A percentile compares a stretch with the other conserved stretches of the same genome.
Conservation (phyloP, 2,888 invertebrate genomes). For the Lordiphosa fenestrarum region DNA sequence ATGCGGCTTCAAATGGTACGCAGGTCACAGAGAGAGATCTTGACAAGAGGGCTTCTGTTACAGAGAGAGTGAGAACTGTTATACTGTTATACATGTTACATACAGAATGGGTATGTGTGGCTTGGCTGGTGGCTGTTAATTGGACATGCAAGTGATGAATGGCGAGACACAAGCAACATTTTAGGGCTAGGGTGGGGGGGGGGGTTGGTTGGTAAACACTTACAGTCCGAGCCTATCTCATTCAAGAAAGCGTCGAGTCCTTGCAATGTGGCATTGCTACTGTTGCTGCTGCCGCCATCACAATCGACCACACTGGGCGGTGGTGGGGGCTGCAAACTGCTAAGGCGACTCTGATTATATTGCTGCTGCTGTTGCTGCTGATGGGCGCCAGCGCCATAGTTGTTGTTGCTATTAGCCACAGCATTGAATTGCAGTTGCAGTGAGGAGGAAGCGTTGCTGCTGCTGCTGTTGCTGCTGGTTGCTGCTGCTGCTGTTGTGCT, state of each 20-base stretch:
- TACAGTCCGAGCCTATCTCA: constrained; percentile 57
- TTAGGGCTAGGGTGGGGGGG: constrained; percentile 1
- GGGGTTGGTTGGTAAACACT: constrained; percentile 16
- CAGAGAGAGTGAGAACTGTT: neutral
- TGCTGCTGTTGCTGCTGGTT: neutral
- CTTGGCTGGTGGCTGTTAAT: constrained; percentile 10
- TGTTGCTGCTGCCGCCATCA: constrained; percentile 61
- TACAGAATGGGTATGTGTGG: neutral
- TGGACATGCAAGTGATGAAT: constrained; percentile 12
- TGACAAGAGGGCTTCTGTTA: constrained; percentile 80
- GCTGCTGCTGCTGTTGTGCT: constrained; percentile 16
- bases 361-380: constrained; percentile 32
- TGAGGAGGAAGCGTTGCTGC: constrained; percentile 27
- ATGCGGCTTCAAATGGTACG: constrained; percentile 86
- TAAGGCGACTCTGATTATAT: constrained; percentile 27
- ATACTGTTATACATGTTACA: neutral
- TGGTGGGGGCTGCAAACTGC: constrained; percentile 35
- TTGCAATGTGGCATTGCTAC: constrained; percentile 51
- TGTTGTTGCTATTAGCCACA: constrained; percentile 42
- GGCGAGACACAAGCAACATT: constrained; percentile 3
- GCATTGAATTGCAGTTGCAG: constrained; percentile 61
- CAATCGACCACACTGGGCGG: constrained; percentile 45
- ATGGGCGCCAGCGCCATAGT: constrained; percentile 18
- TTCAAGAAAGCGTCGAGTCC: constrained; percentile 56
- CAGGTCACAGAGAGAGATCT: constrained; percentile 91